Base-by-base conservation (phyloP, 2,888 invertebrate species). In the Diarsia mendica region DNA sequence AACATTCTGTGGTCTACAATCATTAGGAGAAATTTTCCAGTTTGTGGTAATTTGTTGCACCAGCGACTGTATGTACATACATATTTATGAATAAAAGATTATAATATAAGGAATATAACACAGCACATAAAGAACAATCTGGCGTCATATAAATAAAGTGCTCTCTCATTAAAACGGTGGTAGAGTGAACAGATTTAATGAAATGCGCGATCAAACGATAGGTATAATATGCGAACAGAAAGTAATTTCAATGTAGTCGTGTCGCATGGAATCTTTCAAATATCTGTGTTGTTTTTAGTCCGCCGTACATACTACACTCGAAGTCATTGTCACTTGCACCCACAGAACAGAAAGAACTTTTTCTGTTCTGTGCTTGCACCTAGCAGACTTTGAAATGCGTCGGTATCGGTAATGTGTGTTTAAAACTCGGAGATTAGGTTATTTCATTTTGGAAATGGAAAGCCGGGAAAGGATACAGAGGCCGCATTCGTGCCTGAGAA, bases 181-280 rank as follows among this genome's bases (percentile, higher is more conserved):
- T 49, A 11, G 48, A 77, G 49, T 15, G 63, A 55, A 69, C 33
- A 61, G 23, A 68, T 79, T 72, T 73, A 73, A 70, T 79, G 20
- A 84, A 74, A 80, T 55, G 28, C 63, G 60, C 51, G 63, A 76
- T 82, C 84, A 67, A 67, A 80, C 68, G 84, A 76, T n/a, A n/a
- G n/a, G n/a, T n/a, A n/a, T n/a, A n/a, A n/a, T 79, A 76, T 44
- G 66, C 72, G 49, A 72, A 71, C 70, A 75, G 80, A 80, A 83
- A 67, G 67, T 55, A 63, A 55, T 75, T 65, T 65, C 44, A 80
- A 65, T 51, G 58, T 28, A 77, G 44, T 11, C n/a, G 55, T 46
- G 55, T 20, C 3, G 49, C 63, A 65, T 23, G 23, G 73, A 23
- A 23, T 53, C 49, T 55, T 64, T 72, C 44, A 55, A 55, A 55